Evolutionary conservation across 1,140 invertebrate genomes (phyloP), one percentile per base, ranked within the genome.

Genomic region (Galleria mellonella): DNA sequence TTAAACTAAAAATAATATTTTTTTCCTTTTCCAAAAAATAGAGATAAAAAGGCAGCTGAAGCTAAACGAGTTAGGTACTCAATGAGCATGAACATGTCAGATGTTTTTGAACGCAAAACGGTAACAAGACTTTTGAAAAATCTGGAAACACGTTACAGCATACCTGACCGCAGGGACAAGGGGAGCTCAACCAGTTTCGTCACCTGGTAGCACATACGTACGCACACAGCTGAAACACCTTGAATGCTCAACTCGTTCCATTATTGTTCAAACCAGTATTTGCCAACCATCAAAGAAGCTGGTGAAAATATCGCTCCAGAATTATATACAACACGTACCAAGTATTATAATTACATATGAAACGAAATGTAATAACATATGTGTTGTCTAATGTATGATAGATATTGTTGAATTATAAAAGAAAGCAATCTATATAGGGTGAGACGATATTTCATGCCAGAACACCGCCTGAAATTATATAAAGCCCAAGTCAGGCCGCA

Each of bases 151-250:
- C 49, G 53, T 42, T 54, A 49, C 43, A 53, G 62, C 62, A 62
- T 66, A 69, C 60, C 62, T 71, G 66, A 64, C 56, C 47, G 42
- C 55, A 62, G 17, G 17, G 6, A 49, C 38, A 40, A 46, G 42
- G 45, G 47, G 46, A 56, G 49, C 46, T 2, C 49, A 72, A 79
- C 70, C 70, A 75, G 75, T 74, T 75, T 62, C 51, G 32, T 55
- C 71, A 73, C 53, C 67, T 73, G 74, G 63, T 50, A 43, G 49
- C 35, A n/a, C n/a, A n/a, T n/a, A n/a, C 43, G 44, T 41, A 49
- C 44, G 45, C 51, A 55, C 52, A 51, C 54, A 45, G 53, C n/a
- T 11, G 13, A 35, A 14, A 14, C 9, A 14, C 4, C 31, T 32
- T 14, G 12, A 12, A 14, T 35, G 2, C 32, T 35, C 12, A 14